Conservation (phyloP, 2,797 vertebrate genomes). For the Prionace glauca region DNA sequence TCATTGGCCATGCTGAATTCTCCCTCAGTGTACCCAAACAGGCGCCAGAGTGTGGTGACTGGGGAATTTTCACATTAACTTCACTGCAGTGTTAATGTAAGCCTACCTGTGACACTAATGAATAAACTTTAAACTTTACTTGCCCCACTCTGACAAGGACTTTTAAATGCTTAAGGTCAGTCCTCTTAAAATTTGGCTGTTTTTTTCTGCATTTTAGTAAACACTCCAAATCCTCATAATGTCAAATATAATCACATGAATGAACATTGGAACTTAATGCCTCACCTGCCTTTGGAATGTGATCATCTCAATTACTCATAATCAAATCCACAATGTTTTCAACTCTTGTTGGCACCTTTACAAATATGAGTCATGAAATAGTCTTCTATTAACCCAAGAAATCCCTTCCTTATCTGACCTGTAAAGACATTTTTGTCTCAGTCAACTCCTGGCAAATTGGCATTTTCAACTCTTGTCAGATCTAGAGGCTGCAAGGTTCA, state of each 20-base stretch:
- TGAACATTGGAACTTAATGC: neutral
- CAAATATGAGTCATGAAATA: neutral
- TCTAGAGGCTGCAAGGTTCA: neutral
- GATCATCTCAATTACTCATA: neutral
- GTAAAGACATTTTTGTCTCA: neutral
- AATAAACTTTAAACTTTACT: neutral
- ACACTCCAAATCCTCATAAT: neutral
- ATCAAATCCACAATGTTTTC: neutral
- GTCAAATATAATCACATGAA: neutral
- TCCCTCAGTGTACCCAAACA: too few relatives aligned
- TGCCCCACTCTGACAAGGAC: neutral
- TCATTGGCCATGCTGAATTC: too few relatives aligned
- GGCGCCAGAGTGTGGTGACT: too few relatives aligned
- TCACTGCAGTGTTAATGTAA: too few relatives aligned
- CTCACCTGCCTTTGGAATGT: neutral
- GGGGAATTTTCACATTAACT: too few relatives aligned
- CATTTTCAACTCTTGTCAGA: neutral
- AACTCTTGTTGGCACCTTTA: neutral
- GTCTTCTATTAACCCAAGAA: neutral
- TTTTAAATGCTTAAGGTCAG: neutral
- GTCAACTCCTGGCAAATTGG: neutral
- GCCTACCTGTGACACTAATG: too few relatives aligned
- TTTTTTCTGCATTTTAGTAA: neutral
- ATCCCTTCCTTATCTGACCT: neutral
- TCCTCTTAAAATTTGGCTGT: neutral